Evolutionary conservation across 2,113 vertebrate species (phyloP).

Genomic region (Prinia subflava): DNA sequence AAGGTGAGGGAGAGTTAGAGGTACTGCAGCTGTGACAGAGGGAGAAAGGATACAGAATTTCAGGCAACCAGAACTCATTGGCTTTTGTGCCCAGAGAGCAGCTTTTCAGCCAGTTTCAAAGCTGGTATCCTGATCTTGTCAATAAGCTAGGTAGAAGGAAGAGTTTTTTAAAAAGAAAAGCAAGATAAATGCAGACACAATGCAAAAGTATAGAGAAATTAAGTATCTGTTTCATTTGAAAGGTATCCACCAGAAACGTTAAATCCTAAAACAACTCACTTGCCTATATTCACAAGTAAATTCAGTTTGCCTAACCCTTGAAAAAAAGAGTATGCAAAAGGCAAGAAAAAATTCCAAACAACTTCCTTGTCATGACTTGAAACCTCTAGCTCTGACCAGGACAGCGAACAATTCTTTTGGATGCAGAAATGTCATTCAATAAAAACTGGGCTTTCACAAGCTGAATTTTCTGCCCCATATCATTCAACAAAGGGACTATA

Average conservation of each 20-base stretch:
- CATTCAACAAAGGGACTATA: background rate
- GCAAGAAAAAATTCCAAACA: background rate
- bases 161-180: background rate
- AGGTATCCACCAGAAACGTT: background rate
- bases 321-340: background rate
- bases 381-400: background rate
- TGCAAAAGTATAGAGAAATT: background rate
- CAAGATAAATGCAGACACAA: background rate
- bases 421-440: background rate
- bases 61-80: background rate
- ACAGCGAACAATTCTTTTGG: background rate
- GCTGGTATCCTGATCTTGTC: background rate
- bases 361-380: background rate
- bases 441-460: background rate
- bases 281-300: background rate
- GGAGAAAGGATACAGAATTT: background rate
- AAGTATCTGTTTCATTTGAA: background rate
- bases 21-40: background rate
- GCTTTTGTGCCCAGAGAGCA: background rate
- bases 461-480: background rate
- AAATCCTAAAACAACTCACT: background rate
- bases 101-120: background rate
- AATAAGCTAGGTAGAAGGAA: background rate
- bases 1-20: background rate
- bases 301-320: background rate